A percentile compares a stretch with the other conserved stretches of the same genome.
These are phyloP conservation scores for Zaprionus ghesquierei DNA, from an alignment of 1,140 invertebrate species.

Conservation along the genomic window DNA sequence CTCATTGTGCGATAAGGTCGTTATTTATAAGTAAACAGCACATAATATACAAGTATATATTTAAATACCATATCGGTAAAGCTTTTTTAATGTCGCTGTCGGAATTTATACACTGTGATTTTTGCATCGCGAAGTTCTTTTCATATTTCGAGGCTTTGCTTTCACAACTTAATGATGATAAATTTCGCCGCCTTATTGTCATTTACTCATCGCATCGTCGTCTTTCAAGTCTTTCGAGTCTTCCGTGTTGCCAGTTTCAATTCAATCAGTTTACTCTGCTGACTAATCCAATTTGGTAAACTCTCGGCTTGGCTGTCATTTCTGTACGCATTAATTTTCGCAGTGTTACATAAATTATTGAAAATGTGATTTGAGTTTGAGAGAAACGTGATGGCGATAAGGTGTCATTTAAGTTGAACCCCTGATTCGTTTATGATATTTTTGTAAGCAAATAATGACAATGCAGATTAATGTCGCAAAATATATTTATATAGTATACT, in stretches of 20 bases:
- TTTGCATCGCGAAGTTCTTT: conserved; percentile 9
- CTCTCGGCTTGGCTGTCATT: conserved; percentile 21
- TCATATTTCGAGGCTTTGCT: conserved; percentile 11
- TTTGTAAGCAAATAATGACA: neutral
- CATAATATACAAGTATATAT: neutral
- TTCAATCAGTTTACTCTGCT: conserved; percentile 43
- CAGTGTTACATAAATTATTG: conserved; percentile 8
- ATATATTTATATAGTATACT: neutral
- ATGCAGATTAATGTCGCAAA: neutral
- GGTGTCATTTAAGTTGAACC: neutral
- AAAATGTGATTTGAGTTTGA: conserved; percentile 4
- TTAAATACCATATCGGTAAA: neutral
- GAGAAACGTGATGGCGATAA: neutral
- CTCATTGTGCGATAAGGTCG: neutral
- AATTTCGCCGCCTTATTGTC: conserved; percentile 31
- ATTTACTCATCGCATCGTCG: conserved; percentile 4
- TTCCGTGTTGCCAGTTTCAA: neutral
- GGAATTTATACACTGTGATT: neutral
- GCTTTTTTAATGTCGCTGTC: neutral
- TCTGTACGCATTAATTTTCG: conserved; percentile 23
- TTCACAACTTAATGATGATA: conserved; percentile 37
- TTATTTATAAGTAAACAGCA: neutral
- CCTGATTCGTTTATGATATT: neutral
- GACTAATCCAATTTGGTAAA: conserved; percentile 36
- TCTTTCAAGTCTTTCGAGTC: neutral